Conservation (phyloP, 2,797 vertebrate species). For the Mormyrus hasselquistii region DNA sequence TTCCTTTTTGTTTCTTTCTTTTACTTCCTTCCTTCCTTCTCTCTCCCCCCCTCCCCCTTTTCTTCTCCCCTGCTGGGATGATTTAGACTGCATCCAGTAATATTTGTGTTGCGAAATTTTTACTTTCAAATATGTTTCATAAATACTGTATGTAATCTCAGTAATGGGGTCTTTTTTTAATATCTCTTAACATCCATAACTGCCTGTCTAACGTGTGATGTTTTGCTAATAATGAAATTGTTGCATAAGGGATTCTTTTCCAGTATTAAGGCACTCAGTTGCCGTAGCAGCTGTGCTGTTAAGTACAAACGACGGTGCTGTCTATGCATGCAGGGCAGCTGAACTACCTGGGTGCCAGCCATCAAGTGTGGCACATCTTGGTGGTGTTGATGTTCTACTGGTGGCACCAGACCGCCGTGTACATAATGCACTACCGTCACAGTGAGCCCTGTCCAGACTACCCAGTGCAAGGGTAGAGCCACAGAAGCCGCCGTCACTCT, state of each 20-base stretch:
- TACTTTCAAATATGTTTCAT: not conserved
- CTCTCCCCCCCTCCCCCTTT: not conserved
- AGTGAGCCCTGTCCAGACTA: constrained; percentile 73
- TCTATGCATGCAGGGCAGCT: constrained; percentile 72
- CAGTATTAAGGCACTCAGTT: not conserved
- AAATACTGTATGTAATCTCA: not conserved
- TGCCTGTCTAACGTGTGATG: not conserved
- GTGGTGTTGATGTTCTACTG: constrained; percentile 94
- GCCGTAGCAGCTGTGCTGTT: not conserved
- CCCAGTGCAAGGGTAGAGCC: constrained; percentile 40
- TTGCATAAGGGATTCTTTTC: not conserved
- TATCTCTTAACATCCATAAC: not conserved
- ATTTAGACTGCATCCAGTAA: not conserved
- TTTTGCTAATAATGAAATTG: not conserved
- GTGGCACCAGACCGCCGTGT: constrained; percentile 91
- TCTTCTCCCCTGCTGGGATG: not conserved
- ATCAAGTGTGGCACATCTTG: constrained; percentile 94
- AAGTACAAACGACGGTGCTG: not conserved
- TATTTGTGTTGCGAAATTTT: not conserved
- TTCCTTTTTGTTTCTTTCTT: not conserved
- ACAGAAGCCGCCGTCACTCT: not conserved
- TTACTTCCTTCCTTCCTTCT: not conserved
- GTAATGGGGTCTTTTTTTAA: not conserved
- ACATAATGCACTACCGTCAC: constrained; percentile 87
- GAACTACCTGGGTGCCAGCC: constrained; percentile 95